These are phyloP conservation scores for Antennarius striatus DNA, from an alignment of 2,113 vertebrate genomes.

Conservation along the genomic window DNA sequence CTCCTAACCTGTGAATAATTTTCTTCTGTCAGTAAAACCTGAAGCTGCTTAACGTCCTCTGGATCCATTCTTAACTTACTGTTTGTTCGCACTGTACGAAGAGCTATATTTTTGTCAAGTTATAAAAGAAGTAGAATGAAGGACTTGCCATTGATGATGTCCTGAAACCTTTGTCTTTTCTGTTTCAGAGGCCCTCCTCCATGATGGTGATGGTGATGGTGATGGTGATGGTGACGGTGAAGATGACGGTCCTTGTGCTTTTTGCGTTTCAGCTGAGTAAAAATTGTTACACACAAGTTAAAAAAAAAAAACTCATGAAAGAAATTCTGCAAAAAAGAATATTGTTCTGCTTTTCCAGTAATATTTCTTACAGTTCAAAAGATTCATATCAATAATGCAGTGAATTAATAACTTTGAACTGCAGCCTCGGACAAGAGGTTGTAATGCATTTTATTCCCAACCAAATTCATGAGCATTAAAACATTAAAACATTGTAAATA, in stretches of 20 bases:
- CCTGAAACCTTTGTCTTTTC: background rate
- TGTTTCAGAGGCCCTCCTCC: background rate
- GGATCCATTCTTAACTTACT: no score
- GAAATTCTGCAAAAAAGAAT: background rate
- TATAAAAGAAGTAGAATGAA: background rate
- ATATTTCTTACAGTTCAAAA: background rate
- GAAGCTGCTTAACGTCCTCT: no score
- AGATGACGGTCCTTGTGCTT: slow-evolving; percentile 33
- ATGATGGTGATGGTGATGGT: background rate
- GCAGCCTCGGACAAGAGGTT: background rate
- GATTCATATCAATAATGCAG: background rate
- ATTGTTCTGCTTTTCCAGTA: background rate
- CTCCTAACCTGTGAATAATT: no score
- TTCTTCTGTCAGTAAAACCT: background rate
- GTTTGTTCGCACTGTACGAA: no score
- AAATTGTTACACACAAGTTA: background rate
- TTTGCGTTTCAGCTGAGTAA: slow-evolving; percentile 44
- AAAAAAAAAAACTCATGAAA: background rate
- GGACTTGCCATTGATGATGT: slow-evolving; percentile 55
- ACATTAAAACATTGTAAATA: slow-evolving; percentile 10
- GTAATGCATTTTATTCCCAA: slow-evolving; percentile 14
- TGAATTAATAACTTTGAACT: slow-evolving; percentile 7
- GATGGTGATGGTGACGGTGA: background rate
- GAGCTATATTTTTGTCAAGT: background rate
- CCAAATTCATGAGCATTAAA: background rate